These are phyloP conservation scores for Holacanthella duospinosa DNA, from an alignment of 2,888 invertebrate species.

Conservation along the genomic window DNA sequence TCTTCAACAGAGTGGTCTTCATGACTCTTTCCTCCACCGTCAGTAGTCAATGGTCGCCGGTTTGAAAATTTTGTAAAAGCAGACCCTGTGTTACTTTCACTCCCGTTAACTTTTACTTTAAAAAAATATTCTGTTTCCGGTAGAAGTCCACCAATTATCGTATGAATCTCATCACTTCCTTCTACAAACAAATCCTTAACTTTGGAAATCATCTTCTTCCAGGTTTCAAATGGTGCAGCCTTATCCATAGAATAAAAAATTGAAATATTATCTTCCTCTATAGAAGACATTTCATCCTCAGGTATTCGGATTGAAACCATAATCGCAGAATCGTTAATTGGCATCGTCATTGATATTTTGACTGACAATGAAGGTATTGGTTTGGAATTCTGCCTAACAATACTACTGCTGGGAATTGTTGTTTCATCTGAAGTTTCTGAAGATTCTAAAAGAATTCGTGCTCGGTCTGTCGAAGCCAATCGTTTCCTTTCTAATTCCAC, in stretches of 20 bases:
- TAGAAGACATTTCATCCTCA: constrained; percentile 21
- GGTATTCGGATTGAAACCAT: constrained; percentile 26
- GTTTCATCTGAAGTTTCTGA: background rate
- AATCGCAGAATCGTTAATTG: constrained; percentile 30
- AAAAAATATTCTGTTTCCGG: constrained; percentile 33
- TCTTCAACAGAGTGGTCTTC: constrained; percentile 5
- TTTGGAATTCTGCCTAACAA: background rate
- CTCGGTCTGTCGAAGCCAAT: background rate
- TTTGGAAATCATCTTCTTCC: constrained; percentile 23
- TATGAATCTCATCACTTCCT: constrained; percentile 28
- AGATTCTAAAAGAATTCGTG: background rate
- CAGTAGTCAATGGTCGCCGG: constrained; percentile 7
- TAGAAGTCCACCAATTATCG: constrained; percentile 23
- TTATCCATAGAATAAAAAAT: constrained; percentile 28
- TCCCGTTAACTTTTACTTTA: constrained; percentile 24
- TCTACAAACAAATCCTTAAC: constrained; percentile 30
- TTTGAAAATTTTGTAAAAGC: constrained; percentile 23
- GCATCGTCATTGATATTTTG: constrained; percentile 26
- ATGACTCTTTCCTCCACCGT: constrained; percentile 11
- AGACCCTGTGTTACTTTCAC: constrained; percentile 29
- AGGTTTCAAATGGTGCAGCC: constrained; percentile 9
- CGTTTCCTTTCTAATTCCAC: constrained; percentile 9
- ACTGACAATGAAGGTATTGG: background rate
- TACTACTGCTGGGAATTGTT: background rate
- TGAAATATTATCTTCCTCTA: constrained; percentile 24